Base-by-base conservation (phyloP, 2,888 invertebrate genomes). In the Alsophila aescularia region DNA sequence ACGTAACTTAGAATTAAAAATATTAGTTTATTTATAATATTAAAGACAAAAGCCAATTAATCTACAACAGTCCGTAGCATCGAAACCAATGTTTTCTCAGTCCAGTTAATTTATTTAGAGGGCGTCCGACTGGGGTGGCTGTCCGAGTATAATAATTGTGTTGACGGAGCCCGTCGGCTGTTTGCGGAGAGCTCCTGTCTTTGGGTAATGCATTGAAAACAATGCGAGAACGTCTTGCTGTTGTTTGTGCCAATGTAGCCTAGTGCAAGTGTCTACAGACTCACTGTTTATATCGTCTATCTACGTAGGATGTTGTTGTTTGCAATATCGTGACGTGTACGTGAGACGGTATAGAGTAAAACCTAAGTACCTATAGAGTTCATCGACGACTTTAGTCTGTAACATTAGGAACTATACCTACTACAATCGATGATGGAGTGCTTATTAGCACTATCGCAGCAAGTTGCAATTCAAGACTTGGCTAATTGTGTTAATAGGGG, bases 111-210 rank as follows among this genome's bases (percentile, higher is more conserved):
- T 90, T 90, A 89, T 90, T 90, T 90, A 89, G 86, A 82, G 83
- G 75, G 81, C 85, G 89, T 89, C 87, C 86, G 87, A 88, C 82
- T 75, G 80, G 84, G 90, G 88, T 81, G 78, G 87, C 83, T 90
- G 92, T 86, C 90, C 90, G 85, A 88, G 89, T 83, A 90, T 90
- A 90, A 90, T 91, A 91, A 91, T 91, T 91, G 90, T 91, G 90
- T 91, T 91, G 87, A 87, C 87, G 80, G 75, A 90, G 81, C 62
- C 91, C 79, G 54, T 18, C 51, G 89, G 91, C 79, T 90, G 83
- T 90, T 90, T 87, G 77, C 72, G 59, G 72, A 83, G 83, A 67
- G 75, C 66, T 67, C 62, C 80, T 84, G 87, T 85, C 84, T 85
- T 84, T 59, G 73, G 79, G 79, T 90, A 91, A 91, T 90, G 90